Base-by-base conservation (phyloP, 2,888 invertebrate species). In the Megalurothrips usitatus region DNA sequence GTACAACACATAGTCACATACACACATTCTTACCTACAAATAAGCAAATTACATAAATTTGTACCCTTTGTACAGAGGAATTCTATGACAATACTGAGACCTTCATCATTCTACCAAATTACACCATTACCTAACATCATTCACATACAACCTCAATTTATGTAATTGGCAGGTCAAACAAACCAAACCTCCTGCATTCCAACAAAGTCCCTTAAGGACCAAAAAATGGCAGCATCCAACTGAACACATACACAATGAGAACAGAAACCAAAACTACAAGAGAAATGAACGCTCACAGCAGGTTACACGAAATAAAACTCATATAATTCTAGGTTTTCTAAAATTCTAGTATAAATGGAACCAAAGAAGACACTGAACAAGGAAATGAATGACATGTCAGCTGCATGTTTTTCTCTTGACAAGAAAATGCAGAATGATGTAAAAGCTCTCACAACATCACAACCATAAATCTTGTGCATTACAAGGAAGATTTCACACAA, bases 61-160 rank as follows among this genome's bases (percentile, higher is more conserved):
- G 68, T 75, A 75, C 68, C 68, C 68, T 75, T 75, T 75, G 68
- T 75, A 75, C 68, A 75, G 68, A 75, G 68, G 68, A 75, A 75
- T 75, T 75, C 26, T 26, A 26, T 26, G 26, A 75, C 68, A 75
- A 75, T 75, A 75, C 68, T 75, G 68, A 75, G 26, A 75, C 68
- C 58, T 58, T 75, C 26, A 26, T 26, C 68, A 75, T 75, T 26
- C 68, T 26, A 26, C 26, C 23, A 75, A 23, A 75, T 6, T 58
- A 26, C 68, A 75, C 26, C 68, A 75, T 9, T 26, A 75, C 23
- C 68, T 26, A 75, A 12, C 23, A 12, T 75, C 23, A 26, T 26
- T 10, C 68, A 75, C 11, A 3, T 11, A n/a, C 23, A n/a, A 26
- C n/a, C 68, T 23, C 10, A 23, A 26, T 23, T 23, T 12, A 75